Conservation (phyloP, 2,113 vertebrate genomes). For the Noturus placidus region DNA sequence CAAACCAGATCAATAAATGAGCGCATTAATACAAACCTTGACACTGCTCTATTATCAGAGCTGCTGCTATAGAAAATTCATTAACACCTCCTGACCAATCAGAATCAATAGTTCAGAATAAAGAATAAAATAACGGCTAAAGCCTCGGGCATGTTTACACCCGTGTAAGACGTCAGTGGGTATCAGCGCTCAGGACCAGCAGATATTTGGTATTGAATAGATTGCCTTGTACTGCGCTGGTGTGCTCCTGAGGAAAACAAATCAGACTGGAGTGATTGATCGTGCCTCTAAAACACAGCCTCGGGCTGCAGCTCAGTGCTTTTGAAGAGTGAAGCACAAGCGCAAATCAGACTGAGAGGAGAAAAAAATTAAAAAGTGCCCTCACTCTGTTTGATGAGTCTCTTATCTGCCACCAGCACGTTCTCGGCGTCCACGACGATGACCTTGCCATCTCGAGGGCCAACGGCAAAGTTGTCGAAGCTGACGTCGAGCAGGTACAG, state of each 20-base stretch:
- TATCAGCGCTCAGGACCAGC: neutral
- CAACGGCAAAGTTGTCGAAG: constrained; percentile 98
- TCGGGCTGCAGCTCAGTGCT: neutral
- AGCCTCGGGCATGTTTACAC: neutral
- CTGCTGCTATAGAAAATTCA: neutral
- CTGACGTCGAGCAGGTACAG: constrained; percentile 99
- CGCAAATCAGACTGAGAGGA: neutral
- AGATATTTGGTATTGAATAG: neutral
- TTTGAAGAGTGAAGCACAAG: neutral
- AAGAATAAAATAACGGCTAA: neutral
- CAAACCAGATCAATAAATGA: neutral
- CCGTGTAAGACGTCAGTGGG: neutral
- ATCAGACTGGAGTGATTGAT: constrained; percentile 15
- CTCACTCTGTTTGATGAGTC: constrained; percentile 97
- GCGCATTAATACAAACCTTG: neutral
- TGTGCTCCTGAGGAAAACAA: constrained; percentile 1
- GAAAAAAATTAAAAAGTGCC: neutral
- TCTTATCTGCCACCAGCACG: constrained; percentile 94
- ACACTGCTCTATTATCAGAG: neutral
- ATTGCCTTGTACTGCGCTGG: neutral
- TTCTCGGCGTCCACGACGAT: constrained; percentile 98
- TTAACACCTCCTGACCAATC: neutral
- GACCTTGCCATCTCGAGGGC: constrained; percentile 93
- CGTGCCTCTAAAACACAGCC: constrained; percentile 14
- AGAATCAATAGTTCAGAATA: neutral